Conservation (phyloP, 1,140 invertebrate genomes). For the Drosophila novamexicana region DNA sequence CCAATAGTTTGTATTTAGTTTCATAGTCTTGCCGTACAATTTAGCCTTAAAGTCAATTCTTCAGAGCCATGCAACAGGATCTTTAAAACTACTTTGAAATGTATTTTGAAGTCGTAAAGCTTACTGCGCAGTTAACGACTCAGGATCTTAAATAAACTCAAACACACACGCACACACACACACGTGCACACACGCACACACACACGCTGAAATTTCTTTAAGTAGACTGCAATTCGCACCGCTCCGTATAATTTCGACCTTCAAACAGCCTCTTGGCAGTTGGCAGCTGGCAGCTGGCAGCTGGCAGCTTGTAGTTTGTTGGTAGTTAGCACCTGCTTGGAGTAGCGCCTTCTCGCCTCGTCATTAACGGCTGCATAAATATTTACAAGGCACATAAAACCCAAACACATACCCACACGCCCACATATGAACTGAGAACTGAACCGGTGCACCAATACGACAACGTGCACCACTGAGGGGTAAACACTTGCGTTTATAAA, state of each 20-base stretch:
- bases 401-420: slow-evolving; percentile 11
- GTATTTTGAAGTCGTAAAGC: slow-evolving; percentile 27
- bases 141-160: slow-evolving; percentile 24
- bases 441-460: background rate
- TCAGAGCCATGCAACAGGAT: background rate
- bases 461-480: slow-evolving; percentile 17
- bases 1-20: no score
- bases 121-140: slow-evolving; percentile 35
- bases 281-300: slow-evolving; percentile 37
- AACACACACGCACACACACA: slow-evolving; percentile 1
- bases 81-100: slow-evolving; percentile 2
- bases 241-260: slow-evolving; percentile 34
- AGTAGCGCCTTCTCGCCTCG: slow-evolving; percentile 41
- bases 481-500: slow-evolving; percentile 59
- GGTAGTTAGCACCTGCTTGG: slow-evolving; percentile 52
- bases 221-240: slow-evolving; percentile 33
- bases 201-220: background rate
- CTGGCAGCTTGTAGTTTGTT: slow-evolving; percentile 35
- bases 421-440: background rate
- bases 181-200: background rate
- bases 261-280: slow-evolving; percentile 47
- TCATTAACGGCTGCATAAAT: slow-evolving; percentile 77
- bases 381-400: slow-evolving; percentile 73
- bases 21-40: no score
- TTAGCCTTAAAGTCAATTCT: background rate